These are phyloP conservation scores for Conchocele bisecta DNA, from an alignment of 2,888 invertebrate species.

Conservation along the genomic window DNA sequence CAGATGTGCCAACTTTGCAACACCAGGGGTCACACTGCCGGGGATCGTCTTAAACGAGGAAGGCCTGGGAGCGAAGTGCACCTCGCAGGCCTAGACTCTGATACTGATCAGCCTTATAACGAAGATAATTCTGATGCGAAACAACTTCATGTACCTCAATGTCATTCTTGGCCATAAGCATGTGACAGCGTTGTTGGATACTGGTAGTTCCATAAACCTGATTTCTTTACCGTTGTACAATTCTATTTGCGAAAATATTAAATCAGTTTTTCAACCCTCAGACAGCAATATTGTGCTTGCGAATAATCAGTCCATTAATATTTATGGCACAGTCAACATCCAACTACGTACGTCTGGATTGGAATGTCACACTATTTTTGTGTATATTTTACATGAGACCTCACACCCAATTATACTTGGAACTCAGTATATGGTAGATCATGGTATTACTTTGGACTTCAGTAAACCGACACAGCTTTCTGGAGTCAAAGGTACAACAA, in stretches of 20 bases:
- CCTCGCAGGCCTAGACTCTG: neutral
- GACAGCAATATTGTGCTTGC: slow-evolving; percentile 2
- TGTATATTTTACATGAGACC: neutral
- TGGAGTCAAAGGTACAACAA: neutral
- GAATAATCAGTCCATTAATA: neutral
- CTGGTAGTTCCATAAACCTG: slow-evolving; percentile 1
- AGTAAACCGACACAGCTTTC: neutral
- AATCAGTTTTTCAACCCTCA: neutral
- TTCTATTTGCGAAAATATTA: neutral
- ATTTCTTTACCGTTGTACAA: too few species aligned
- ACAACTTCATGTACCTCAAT: neutral
- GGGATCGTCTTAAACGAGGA: neutral
- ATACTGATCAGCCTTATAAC: neutral
- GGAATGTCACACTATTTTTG: neutral
- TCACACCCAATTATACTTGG: neutral
- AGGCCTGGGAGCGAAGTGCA: neutral
- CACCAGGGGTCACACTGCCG: too few species aligned
- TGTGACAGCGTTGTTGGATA: neutral
- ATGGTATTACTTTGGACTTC: neutral
- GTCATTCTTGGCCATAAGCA: neutral
- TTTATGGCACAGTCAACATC: neutral
- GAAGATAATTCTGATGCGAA: neutral
- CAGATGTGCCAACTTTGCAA: too few species aligned
- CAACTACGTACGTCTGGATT: neutral
- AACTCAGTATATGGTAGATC: neutral